Base-by-base conservation (phyloP, 2,113 vertebrate genomes). In the Calidris pygmaea region DNA sequence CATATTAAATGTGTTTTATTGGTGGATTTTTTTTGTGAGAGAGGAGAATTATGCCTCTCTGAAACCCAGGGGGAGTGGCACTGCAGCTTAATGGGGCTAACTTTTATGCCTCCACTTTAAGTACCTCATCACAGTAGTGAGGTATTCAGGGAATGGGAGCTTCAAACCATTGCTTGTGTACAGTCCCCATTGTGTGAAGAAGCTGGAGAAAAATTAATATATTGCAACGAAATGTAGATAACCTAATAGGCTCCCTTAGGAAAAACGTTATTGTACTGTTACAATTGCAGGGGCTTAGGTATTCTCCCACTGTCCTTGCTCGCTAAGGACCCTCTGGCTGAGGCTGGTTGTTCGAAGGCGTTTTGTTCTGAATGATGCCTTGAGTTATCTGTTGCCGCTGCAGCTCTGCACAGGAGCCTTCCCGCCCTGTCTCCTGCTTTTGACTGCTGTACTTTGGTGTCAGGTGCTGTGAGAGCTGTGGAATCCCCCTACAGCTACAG, bases 1-100 rank as follows among this genome's bases (percentile, higher is more conserved):
- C 41, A 53, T 84, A 74, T 74, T 95, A 78, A 82, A 84, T 87
- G 26, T 81, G 26, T 52, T 88, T 94, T 93, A 66, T 56, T 84
- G 12, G 66, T 48, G 17, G 23, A 5, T 13, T 32, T 37, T 39
- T 41, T 70, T 47, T 89, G 48, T 74, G 32, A 71, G 59, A 93
- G 91, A 26, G 75, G 63, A 94, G 48, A 92, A 67, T 91, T 89
- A 58, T 0, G 0, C 23, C 65, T 81, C 73, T 95, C 32, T 53
- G n/a, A 74, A 84, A 74, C 26, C 63, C 45, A 53, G 45, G 63
- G 72, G 39, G 71, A 85, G 58, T 93, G 81, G 37, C 59, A 27
- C 47, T 71, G 55, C 79, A 72, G 77, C 0, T 0, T 47, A 43
- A 47, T 17, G 66, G 58, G 58, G 14, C 48, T 65, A 39, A 77